Evolutionary conservation across 2,888 invertebrate species (phyloP), one percentile per base, ranked within the genome.

Genomic region (Pandemis heparana): DNA sequence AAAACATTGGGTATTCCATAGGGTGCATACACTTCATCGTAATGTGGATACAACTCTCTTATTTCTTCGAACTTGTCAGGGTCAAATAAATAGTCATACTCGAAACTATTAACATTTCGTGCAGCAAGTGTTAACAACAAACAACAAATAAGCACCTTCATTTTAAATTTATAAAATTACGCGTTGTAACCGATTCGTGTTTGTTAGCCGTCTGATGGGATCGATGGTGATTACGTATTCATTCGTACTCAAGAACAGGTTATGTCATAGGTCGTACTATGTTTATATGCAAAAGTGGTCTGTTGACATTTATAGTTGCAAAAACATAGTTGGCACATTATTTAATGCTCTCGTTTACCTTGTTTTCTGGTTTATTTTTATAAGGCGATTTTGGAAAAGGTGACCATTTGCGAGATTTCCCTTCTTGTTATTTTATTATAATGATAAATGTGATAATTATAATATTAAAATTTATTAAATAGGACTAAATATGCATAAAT

Each of bases 91-190:
- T 53, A 53, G n/a, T 77, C 72, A 38, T 79, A 74, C 9, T 68
- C 72, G 38, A 71, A 75, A 39, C 75, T 46, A 60, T 76, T 73
- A 39, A 64, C 77, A 75, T 60, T 75, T 77, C 75, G 46, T 66
- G 62, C n/a, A 62, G 62, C 62, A 10, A 63, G 23, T 12, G 18
- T 14, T 62, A 72, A 46, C 12, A 59, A 23, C 9, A 63, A 63
- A 68, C 68, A n/a, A 7, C n/a, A 46, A 12, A 59, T n/a, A 12
- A 48, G 63, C 5, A 16, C 10, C 46, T 68, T 68, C 72, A 73
- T 73, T 1, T 56, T 68, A 51, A 65, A 66, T 38, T 5, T n/a
- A 69, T 68, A 38, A 65, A 66, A 43, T 5, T n/a, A 69, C 59
- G 43, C 73, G 73, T 74, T 74, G 9, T 65, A 16, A 14, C 41